phyloP scores from a whole-genome alignment of 2,888 invertebrate genomes.

The Cephus sareptanus region DNA sequence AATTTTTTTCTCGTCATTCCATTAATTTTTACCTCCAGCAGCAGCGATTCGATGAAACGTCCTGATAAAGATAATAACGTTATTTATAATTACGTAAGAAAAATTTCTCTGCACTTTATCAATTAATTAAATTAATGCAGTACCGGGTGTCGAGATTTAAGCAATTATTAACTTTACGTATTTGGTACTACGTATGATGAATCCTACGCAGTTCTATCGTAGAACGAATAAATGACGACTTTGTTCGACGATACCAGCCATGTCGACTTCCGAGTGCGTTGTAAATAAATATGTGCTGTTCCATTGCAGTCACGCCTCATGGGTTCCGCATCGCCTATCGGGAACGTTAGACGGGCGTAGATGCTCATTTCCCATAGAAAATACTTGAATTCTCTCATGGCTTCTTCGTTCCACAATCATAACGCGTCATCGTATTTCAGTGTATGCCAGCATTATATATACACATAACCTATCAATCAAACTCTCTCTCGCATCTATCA shows the following conservation, averaged over 20 bases:
- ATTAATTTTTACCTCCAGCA: neutral
- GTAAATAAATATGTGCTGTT: conserved; percentile 42
- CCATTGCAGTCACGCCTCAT: conserved; percentile 37
- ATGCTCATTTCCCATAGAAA: conserved; percentile 12
- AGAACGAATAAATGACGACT: neutral
- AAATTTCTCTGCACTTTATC: neutral
- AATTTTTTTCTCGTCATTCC: neutral
- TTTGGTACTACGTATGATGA: neutral
- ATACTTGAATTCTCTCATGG: conserved; percentile 1
- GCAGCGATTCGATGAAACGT: neutral
- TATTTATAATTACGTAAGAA: neutral
- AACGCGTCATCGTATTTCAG: neutral
- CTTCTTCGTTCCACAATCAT: neutral
- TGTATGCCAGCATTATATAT: neutral
- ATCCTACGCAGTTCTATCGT: neutral
- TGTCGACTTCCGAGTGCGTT: neutral
- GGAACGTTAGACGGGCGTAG: conserved; percentile 25
- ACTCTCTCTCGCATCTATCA: neutral
- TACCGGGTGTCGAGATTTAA: too few species aligned
- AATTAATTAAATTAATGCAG: neutral
- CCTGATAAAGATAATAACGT: neutral
- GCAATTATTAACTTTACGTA: neutral
- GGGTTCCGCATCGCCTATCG: conserved; percentile 29
- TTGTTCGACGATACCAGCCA: neutral
- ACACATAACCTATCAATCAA: neutral